Evolutionary conservation across 2,797 vertebrate genomes (phyloP).

Genomic region (Macrochelys suwanniensis): DNA sequence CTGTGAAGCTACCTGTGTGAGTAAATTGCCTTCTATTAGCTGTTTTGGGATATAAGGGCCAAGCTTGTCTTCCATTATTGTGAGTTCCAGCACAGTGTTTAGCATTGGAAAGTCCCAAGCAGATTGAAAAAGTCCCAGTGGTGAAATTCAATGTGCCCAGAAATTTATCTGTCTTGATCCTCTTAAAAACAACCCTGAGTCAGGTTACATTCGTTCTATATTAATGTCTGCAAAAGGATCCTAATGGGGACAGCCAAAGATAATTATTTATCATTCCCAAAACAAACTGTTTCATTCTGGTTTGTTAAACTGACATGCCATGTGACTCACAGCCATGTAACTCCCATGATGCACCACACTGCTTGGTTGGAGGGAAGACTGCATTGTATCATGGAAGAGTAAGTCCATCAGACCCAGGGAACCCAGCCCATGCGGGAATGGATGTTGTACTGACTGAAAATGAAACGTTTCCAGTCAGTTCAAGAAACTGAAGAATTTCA

Average conservation of each 20-base stretch:
- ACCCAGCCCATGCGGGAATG: slow-evolving; percentile 14
- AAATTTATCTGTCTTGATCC: slow-evolving; percentile 57
- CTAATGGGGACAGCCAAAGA: slow-evolving; percentile 51
- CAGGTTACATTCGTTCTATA: slow-evolving; percentile 75
- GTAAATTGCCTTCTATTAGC: background rate
- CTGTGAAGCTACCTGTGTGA: background rate
- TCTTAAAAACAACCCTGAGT: slow-evolving; percentile 68
- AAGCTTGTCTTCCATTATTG: background rate
- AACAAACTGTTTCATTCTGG: slow-evolving; percentile 57
- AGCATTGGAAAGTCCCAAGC: background rate
- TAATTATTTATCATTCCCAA: slow-evolving; percentile 68
- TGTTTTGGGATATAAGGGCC: background rate
- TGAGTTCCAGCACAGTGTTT: background rate
- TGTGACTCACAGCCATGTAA: slow-evolving; percentile 37
- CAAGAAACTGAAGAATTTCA: slow-evolving; percentile 26
- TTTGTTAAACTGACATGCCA: slow-evolving; percentile 32
- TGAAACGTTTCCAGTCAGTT: slow-evolving; percentile 7
- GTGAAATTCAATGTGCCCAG: slow-evolving; percentile 51
- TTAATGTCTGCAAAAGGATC: slow-evolving; percentile 71
- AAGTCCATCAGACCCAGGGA: slow-evolving; percentile 31
- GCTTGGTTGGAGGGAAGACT: background rate
- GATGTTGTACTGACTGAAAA: slow-evolving; percentile 8
- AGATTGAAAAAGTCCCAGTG: slow-evolving; percentile 6
- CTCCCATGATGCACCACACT: background rate
- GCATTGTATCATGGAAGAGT: background rate